Percentiles rank a stretch among this genome's conserved stretches.
These are phyloP conservation scores for Phoeniculus purpureus DNA, from an alignment of 2,797 vertebrate genomes.

Conservation along the genomic window DNA sequence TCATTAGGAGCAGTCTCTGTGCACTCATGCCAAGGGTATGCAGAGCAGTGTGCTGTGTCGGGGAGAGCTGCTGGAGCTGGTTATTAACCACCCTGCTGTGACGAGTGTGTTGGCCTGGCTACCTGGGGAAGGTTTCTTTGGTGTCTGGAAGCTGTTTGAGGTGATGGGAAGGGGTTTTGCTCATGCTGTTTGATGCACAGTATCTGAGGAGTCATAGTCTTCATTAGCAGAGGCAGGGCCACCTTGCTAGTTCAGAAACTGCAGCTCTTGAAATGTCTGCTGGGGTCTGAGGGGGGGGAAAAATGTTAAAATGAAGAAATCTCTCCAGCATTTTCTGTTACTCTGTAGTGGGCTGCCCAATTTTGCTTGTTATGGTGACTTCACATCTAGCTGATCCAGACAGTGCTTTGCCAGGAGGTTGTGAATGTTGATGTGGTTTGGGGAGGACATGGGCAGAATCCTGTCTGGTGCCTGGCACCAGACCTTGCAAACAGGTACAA, in stretches of 20 bases:
- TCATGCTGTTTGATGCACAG: background rate
- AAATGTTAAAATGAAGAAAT: background rate
- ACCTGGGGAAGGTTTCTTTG: background rate
- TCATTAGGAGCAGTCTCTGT: background rate
- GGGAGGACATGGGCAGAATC: too few species aligned
- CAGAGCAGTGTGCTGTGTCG: background rate
- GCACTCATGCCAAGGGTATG: background rate
- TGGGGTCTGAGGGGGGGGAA: background rate
- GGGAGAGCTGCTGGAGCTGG: background rate
- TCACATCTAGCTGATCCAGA: background rate
- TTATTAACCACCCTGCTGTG: background rate
- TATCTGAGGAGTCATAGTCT: background rate
- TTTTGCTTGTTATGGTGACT: background rate
- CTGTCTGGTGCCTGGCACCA: background rate
- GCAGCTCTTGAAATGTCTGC: background rate
- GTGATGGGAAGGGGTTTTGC: background rate
- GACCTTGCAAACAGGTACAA: background rate
- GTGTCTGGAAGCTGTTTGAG: background rate
- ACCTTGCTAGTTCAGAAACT: background rate
- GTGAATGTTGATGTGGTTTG: too few species aligned
- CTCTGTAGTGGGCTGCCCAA: background rate
- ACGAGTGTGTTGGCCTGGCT: fast-evolving
- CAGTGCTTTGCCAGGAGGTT: too few species aligned
- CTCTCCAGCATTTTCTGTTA: background rate
- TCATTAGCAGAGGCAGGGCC: background rate